Evolutionary conservation across 2,888 invertebrate genomes (phyloP).

Genomic region (Nowickia ferox): DNA sequence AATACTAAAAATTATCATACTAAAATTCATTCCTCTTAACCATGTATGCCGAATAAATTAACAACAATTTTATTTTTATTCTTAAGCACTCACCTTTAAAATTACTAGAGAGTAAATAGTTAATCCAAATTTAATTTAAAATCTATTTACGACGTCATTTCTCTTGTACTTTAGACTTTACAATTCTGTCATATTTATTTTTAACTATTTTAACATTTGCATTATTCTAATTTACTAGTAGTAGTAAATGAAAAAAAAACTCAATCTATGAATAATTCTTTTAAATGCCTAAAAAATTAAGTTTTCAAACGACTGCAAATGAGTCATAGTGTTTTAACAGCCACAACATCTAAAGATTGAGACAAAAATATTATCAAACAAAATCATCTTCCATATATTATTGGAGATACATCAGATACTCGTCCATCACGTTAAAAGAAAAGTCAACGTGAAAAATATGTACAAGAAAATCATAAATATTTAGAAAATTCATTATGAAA

Average conservation of each 20-base stretch:
- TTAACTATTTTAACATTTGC: conserved; percentile 24
- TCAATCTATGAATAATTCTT: conserved; percentile 50
- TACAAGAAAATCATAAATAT: conserved; percentile 21
- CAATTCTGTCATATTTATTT: conserved; percentile 42
- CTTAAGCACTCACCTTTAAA: neutral
- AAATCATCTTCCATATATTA: conserved; percentile 20
- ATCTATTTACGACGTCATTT: neutral
- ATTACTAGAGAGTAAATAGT: neutral
- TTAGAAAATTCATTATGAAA: conserved; percentile 36
- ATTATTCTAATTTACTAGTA: conserved; percentile 37
- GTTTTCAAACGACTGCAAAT: conserved; percentile 14
- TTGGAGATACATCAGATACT: conserved; percentile 15
- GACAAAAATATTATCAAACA: conserved; percentile 39
- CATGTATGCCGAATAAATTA: too few relatives aligned
- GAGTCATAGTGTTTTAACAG: conserved; percentile 43
- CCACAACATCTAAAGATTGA: neutral
- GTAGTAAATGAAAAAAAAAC: neutral
- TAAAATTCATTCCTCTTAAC: too few relatives aligned
- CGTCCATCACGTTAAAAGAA: neutral
- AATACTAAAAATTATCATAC: too few relatives aligned
- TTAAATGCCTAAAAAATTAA: conserved; percentile 35
- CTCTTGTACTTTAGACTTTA: conserved; percentile 18
- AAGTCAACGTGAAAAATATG: neutral
- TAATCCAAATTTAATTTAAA: neutral
- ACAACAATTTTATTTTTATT: too few relatives aligned